phyloP scores from a whole-genome alignment of 2,113 vertebrate genomes.

The Pygathrix nemaeus region DNA sequence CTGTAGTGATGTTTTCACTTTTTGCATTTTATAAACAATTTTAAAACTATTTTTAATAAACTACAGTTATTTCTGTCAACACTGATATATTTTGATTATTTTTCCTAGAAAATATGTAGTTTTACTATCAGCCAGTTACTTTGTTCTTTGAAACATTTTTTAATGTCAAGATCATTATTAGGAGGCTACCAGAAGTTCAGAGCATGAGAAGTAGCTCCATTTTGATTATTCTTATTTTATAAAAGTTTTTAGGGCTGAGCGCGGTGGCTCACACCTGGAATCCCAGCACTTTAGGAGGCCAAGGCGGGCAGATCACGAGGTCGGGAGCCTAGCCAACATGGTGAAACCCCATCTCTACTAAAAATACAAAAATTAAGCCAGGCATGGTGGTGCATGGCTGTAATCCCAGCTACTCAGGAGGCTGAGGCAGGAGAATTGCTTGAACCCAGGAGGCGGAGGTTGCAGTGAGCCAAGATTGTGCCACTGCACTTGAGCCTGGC shows the following conservation, averaged over 20 bases:
- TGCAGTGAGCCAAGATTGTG: too few species aligned
- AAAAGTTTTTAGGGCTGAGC: not conserved
- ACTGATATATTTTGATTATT: not conserved
- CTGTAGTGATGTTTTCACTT: not conserved
- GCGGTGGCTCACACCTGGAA: too few species aligned
- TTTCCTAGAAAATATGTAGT: not conserved
- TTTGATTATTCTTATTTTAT: conserved; percentile 32
- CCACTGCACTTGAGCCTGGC: too few species aligned
- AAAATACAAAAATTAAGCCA: too few species aligned
- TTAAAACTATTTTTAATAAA: not conserved
- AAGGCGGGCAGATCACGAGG: too few species aligned
- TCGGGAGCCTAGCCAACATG: too few species aligned
- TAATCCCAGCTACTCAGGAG: too few species aligned
- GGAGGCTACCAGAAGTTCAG: not conserved
- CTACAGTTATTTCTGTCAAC: not conserved
- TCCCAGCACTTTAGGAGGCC: too few species aligned
- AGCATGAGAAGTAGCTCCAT: not conserved
- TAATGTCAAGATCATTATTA: not conserved
- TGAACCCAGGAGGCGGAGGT: too few species aligned
- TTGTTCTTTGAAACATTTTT: not conserved
- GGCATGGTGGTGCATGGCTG: too few species aligned
- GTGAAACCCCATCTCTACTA: too few species aligned
- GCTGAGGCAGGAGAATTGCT: too few species aligned
- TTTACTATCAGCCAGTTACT: not conserved
- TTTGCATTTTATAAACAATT: conserved; percentile 16